Base-by-base conservation (phyloP, 2,797 vertebrate genomes). In the Knipowitschia caucasica region DNA sequence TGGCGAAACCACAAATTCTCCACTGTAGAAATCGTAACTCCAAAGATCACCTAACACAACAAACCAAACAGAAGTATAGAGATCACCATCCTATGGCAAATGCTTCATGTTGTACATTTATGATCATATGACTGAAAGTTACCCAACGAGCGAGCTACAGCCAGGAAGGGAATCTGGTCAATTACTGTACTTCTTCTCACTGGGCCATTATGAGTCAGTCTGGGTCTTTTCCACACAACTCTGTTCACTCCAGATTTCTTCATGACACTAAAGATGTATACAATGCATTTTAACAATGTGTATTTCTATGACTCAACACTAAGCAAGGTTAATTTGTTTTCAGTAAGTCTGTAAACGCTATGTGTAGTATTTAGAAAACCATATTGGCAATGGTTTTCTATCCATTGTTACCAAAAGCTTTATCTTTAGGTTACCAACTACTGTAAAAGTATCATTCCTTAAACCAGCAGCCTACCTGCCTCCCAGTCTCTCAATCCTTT, bases 11-110 rank as follows among this genome's bases (percentile, higher is more conserved):
- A 99, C 94, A 85, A 99, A 99, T 57, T 98, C 93, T n/a, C 97
- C 94, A 1, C 94, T 98, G 89, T 97, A 98, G 89, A 99, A 99
- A 65, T 99, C 94, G 0, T 99, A 99, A 84, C 97, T 99, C 94
- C 93, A 99, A 31, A 97, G 89, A 64, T 98, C 94, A 25, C 94
- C 95, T 98, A 31, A 30, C 17, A 15, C 17, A 46, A 20, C 15
- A 31, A 44, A 15, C 7, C 17, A 11, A 21, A n/a, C 25, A 31
- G 10, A 47, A 44, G 38, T 7, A 33, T 3, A 8, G n/a, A n/a
- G n/a, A n/a, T n/a, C 1, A 0, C 0, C 17, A 30, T 9, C 30
- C 8, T 20, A 29, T 4, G 4, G 26, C 10, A 27, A 12, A 49
- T 9, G 12, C 3, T 1, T 1, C 8, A n/a, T 35, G 1, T 5